phyloP scores from a whole-genome alignment of 2,888 invertebrate genomes.

The Drosophila longiperda region DNA sequence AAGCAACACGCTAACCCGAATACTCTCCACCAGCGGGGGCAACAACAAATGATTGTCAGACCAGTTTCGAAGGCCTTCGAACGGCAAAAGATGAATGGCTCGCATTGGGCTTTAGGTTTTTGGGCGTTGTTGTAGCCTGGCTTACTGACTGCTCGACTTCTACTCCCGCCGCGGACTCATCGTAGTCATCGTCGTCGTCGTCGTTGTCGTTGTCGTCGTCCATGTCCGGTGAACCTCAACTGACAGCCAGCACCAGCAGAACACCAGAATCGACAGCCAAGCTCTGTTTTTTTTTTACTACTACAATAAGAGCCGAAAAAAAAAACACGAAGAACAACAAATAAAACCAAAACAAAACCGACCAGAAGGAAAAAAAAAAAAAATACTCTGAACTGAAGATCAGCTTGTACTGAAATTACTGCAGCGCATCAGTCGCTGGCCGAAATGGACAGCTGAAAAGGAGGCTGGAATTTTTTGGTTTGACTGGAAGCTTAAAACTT shows the following conservation, averaged over 20 bases:
- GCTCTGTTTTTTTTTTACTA: constrained; percentile 65
- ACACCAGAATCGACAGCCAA: constrained; percentile 75
- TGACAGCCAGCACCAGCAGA: constrained; percentile 62
- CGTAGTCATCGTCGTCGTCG: constrained; percentile 15
- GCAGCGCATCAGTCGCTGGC: constrained; percentile 50
- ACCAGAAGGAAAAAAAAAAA: constrained; percentile 23
- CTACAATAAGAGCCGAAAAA: constrained; percentile 65
- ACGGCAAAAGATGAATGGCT: constrained; percentile 77
- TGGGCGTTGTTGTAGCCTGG: constrained; percentile 47
- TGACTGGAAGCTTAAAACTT: constrained; percentile 74
- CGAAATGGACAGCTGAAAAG: constrained; percentile 78
- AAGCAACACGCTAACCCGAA: constrained; percentile 76
- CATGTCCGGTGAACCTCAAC: constrained; percentile 56
- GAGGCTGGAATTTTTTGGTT: constrained; percentile 72
- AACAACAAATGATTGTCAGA: constrained; percentile 58
- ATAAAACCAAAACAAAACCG: constrained; percentile 37
- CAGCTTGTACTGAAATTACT: constrained; percentile 70
- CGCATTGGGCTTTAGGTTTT: constrained; percentile 26
- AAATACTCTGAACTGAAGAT: constrained; percentile 38
- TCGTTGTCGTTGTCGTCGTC: constrained; percentile 8
- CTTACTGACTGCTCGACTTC: constrained; percentile 19
- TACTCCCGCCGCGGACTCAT: constrained; percentile 49
- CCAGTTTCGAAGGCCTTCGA: constrained; percentile 74
- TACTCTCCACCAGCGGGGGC: constrained; percentile 12
- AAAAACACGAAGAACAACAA: constrained; percentile 31